Evolutionary conservation across 2,113 vertebrate species (phyloP), one percentile per base, ranked within the genome.

Genomic region (Cyanocitta stelleri): DNA sequence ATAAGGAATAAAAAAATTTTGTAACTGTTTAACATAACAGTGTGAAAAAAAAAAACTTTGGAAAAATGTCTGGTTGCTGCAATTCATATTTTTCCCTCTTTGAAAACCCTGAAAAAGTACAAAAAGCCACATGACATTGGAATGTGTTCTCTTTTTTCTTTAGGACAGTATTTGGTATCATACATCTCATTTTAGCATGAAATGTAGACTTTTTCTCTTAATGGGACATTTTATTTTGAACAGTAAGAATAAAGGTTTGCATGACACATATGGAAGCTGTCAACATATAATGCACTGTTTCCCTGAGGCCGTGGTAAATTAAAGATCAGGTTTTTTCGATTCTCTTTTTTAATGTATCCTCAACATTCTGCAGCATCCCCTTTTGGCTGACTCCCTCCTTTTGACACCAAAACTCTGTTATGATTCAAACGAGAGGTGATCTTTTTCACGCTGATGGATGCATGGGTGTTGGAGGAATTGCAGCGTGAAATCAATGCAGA

Each of bases 201-300:
- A 97, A 95, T 93, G 79, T 93, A 92, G 92, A 74, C 87, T 67
- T 95, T 96, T 96, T 93, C 71, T 93, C 79, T 95, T 97, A 96
- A 94, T 62, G 55, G 91, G 44, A 73, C 26, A 1, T 96, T 95
- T 95, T 96, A 85, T 97, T 94, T 79, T 95, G 87, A 97, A 93
- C 87, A 63, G 43, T 86, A 96, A 95, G 82, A 95, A 95, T 94
- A 95, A 96, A 93, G 89, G 82, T 94, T 95, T 96, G 85, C 93
- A 96, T 96, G 97, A 96, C 91, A 95, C 96, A 96, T 95, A 96
- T 96, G 96, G 96, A 97, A 97, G 71, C 91, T 97, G 96, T 97
- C 97, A 97, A 92, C 90, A 93, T 97, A 66, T 89, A 94, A 97
- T 89, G 84, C 96, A 66, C 55, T 91, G 33, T 94, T 95, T 91